Percentiles rank a stretch among this genome's conserved stretches.
Evolutionary conservation across 1,140 invertebrate species (phyloP).

Genomic region (Batillaria attramentaria): DNA sequence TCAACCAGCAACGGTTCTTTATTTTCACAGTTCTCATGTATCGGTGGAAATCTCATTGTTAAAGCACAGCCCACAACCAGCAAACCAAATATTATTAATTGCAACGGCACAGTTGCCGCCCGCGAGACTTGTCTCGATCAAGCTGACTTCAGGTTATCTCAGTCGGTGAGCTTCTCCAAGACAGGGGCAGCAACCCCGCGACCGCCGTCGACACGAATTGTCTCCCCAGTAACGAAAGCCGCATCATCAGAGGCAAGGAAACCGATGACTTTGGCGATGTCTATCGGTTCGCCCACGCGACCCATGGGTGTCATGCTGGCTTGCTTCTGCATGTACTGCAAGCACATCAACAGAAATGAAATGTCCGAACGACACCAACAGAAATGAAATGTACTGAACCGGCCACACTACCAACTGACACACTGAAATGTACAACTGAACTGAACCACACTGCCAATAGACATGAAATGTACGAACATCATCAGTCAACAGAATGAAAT

Average conservation of each 20-base stretch:
- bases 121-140: no score
- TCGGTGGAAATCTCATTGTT: no score
- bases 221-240: slow-evolving; percentile 25
- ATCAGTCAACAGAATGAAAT: background rate
- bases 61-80: no score
- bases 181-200: slow-evolving; percentile 7
- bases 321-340: slow-evolving; percentile 21
- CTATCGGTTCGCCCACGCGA: background rate
- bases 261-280: slow-evolving; percentile 10
- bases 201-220: slow-evolving; percentile 22
- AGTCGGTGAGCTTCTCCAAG: background rate
- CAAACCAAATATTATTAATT: no score
- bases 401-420: background rate
- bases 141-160: no score
- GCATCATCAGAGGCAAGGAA: slow-evolving; percentile 28
- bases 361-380: background rate
- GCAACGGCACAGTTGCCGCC: no score
- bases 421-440: background rate
- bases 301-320: background rate
- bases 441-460: background rate
- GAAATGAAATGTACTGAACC: background rate
- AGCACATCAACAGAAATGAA: no score
- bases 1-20: no score
- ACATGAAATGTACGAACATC: background rate
- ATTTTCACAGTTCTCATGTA: no score